Percentiles rank a stretch among this genome's conserved stretches.
Evolutionary conservation across 2,888 invertebrate genomes (phyloP).

Genomic region (Ellobium chinense): DNA sequence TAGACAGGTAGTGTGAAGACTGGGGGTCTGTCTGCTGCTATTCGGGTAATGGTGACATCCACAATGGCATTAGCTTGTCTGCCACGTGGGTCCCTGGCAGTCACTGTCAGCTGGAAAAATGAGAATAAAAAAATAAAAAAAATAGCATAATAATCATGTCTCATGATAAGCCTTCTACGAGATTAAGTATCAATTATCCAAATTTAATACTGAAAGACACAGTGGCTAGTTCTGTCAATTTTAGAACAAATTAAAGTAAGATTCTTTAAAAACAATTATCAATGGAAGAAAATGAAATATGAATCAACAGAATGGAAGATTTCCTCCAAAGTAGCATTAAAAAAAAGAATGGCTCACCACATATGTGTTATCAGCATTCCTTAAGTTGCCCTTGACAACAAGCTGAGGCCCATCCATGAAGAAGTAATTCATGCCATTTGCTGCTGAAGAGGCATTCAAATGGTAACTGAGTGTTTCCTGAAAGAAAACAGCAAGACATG

Average conservation of each 20-base stretch:
- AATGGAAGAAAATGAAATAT: too few species aligned
- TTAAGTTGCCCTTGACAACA: constrained; percentile 56
- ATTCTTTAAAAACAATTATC: too few species aligned
- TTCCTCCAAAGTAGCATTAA: too few species aligned
- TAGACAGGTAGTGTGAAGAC: constrained; percentile 49
- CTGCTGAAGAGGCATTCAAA: constrained; percentile 42
- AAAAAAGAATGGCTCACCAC: constrained; percentile 8
- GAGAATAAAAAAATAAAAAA: neutral
- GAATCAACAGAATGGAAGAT: too few species aligned
- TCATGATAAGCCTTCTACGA: too few species aligned
- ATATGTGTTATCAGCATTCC: constrained; percentile 35
- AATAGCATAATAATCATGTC: too few species aligned
- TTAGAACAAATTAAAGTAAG: too few species aligned
- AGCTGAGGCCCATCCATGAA: constrained; percentile 67
- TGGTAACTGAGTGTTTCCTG: constrained; percentile 59
- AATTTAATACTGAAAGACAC: too few species aligned
- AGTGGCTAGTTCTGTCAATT: too few species aligned
- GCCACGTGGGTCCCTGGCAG: constrained; percentile 61
- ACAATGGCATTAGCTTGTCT: constrained; percentile 64
- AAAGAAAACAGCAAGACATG: constrained; percentile 34
- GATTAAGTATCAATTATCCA: too few species aligned
- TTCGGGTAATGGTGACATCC: constrained; percentile 53
- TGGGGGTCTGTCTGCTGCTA: constrained; percentile 57
- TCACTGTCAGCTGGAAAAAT: constrained; percentile 56
- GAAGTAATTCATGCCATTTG: constrained; percentile 60